Percentiles rank a stretch among this genome's conserved stretches.
phyloP scores from a whole-genome alignment of 2,113 vertebrate species.

The Apaloderma vittatum region DNA sequence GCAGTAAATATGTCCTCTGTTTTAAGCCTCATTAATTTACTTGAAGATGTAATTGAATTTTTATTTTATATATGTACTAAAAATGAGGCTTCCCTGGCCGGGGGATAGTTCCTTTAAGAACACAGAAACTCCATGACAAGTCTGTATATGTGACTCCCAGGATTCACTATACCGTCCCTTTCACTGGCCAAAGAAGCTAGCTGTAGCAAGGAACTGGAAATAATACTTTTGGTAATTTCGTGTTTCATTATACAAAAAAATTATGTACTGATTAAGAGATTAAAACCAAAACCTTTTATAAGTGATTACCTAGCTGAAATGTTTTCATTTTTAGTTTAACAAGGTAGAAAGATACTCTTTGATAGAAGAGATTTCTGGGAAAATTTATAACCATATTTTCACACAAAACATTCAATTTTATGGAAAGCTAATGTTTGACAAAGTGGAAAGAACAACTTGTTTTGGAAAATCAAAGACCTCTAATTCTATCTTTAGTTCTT shows the following conservation, averaged over 20 bases:
- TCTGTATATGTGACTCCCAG: background rate
- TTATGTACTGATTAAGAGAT: background rate
- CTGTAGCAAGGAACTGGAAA: background rate
- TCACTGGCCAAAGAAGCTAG: background rate
- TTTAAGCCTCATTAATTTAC: background rate
- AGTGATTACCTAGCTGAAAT: background rate
- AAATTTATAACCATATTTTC: background rate
- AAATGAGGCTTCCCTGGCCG: background rate
- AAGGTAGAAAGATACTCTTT: background rate
- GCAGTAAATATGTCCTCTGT: background rate
- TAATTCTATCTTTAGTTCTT: background rate
- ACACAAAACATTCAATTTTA: background rate
- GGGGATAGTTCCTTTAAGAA: background rate
- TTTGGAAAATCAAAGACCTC: background rate
- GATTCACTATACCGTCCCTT: background rate
- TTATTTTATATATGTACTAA: background rate
- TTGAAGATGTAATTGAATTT: background rate
- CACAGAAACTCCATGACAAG: background rate
- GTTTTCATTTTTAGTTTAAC: background rate
- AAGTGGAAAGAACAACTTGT: background rate
- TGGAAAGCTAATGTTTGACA: background rate
- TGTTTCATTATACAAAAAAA: background rate
- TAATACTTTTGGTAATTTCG: background rate
- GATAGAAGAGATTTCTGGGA: background rate
- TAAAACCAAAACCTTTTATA: background rate